A percentile compares a stretch with the other conserved stretches of the same genome.
These are phyloP conservation scores for Anorthoa munda DNA, from an alignment of 2,888 invertebrate genomes.

Conservation along the genomic window DNA sequence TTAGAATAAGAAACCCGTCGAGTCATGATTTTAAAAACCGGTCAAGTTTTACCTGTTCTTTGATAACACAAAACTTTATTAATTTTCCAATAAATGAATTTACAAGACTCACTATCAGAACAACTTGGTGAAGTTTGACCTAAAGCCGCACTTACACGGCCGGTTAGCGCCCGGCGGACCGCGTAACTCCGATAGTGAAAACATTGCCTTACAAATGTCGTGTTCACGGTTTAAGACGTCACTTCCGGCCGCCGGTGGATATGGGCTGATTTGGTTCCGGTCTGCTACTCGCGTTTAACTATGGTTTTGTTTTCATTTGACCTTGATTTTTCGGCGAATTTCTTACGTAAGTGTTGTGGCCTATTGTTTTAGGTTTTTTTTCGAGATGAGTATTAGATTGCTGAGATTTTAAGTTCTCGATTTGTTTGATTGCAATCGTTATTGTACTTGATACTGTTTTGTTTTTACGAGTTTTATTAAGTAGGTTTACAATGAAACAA, in stretches of 20 bases:
- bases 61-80: conserved; percentile 17
- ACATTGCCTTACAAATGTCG: conserved; percentile 69
- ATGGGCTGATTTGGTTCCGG: conserved; percentile 82
- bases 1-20: conserved; percentile 29
- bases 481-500: background rate
- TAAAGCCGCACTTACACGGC: conserved; percentile 83
- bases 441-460: conserved; percentile 35
- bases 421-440: conserved; percentile 42
- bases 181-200: conserved; percentile 87
- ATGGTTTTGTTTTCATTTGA: conserved; percentile 85
- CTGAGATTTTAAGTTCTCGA: conserved; percentile 46
- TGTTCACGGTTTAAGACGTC: conserved; percentile 74
- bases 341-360: conserved; percentile 72
- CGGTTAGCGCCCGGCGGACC: conserved; percentile 76
- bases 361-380: conserved; percentile 68
- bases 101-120: conserved; percentile 62
- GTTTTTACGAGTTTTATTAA: conserved; percentile 9
- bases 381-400: conserved; percentile 55
- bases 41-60: conserved; percentile 20
- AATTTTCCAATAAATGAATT: conserved; percentile 21
- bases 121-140: conserved; percentile 55
- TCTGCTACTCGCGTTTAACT: conserved; percentile 82
- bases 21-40: conserved; percentile 7
- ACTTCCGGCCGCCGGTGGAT: conserved; percentile 85
- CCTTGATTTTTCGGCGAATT: conserved; percentile 78